Conservation (phyloP, 2,797 vertebrate species). For the Pangasius krempfi region DNA sequence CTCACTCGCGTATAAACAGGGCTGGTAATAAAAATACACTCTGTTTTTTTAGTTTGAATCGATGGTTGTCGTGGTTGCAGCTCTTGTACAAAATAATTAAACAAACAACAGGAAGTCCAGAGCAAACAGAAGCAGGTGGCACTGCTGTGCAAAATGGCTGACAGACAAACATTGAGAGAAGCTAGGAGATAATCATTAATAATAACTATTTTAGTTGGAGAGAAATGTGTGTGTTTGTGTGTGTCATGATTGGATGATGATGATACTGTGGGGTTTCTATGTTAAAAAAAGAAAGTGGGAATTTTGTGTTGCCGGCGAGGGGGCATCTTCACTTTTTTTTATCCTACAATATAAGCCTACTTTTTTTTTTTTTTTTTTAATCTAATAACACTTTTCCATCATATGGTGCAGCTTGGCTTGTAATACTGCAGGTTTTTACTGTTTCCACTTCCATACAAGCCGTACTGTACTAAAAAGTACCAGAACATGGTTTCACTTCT, state of each 20-base stretch:
- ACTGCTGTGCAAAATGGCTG: not conserved
- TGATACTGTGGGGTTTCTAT: not conserved
- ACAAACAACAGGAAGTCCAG: not conserved
- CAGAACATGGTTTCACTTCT: not conserved
- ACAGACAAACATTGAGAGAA: not conserved
- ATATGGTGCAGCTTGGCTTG: not conserved
- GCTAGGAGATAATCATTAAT: not conserved
- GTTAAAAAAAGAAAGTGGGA: not conserved
- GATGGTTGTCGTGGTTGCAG: not conserved
- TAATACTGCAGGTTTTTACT: not conserved
- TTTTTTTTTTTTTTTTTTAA: not conserved
- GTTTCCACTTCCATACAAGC: not conserved
- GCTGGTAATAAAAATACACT: not conserved
- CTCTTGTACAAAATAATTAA: not conserved
- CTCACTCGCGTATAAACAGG: not conserved
- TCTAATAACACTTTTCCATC: not conserved
- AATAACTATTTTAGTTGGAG: not conserved
- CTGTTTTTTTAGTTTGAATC: not conserved
- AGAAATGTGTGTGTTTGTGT: not conserved
- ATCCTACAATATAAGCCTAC: not conserved
- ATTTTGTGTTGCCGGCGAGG: not conserved
- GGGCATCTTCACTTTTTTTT: not conserved
- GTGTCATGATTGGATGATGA: not conserved
- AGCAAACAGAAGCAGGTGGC: conserved; percentile 43
- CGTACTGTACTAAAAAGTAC: not conserved